Base-by-base conservation (phyloP, 2,888 invertebrate species). In the Lasioglossum pauxillum region DNA sequence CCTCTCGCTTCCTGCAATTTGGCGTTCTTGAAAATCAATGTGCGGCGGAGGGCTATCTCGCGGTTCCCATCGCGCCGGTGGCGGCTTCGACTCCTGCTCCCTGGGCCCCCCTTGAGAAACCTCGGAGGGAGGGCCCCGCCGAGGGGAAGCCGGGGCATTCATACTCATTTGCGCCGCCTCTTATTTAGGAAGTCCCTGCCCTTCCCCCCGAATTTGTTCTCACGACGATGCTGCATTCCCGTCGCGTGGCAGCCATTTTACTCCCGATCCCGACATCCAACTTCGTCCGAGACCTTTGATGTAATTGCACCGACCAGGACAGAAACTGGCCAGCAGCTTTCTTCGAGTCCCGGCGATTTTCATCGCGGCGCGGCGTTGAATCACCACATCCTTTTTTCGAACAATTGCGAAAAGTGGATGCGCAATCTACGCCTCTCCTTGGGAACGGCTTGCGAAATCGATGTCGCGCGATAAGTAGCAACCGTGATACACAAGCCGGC, bases 381-480 rank as follows among this genome's bases (percentile, higher is more conserved):
- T 90, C 90, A 82, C 80, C 86, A 41, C 84, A 84, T 88, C 84
- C 84, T 86, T 88, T 49, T 82, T 85, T 84, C 84, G 71, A 86
- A 80, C 82, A 82, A 87, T 90, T 91, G 88, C 87, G 86, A 89
- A 91, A 49, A 74, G 57, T 67, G 78, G 75, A 75, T 75, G 83
- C 78, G 83, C 82, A 78, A 85, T 90, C 89, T n/a, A 91, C 90
- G 85, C 89, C 88, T 91, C 90, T 91, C 90, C 92, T 92, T 94
- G 94, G 92, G 93, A 94, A 94, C 90, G 69, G 85, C 88, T 94
- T 94, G 91, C 93, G 94, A 94, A 94, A 94, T 92, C 92, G 93
- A 94, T 93, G 93, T 93, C 92, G 93, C 93, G 92, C 93, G 94
- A 93, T 94, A 49, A 49, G 49, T 49, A 94, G 89, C 89, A 84